phyloP scores from a whole-genome alignment of 2,113 vertebrate genomes.

The Drymodes brunneopygia region DNA sequence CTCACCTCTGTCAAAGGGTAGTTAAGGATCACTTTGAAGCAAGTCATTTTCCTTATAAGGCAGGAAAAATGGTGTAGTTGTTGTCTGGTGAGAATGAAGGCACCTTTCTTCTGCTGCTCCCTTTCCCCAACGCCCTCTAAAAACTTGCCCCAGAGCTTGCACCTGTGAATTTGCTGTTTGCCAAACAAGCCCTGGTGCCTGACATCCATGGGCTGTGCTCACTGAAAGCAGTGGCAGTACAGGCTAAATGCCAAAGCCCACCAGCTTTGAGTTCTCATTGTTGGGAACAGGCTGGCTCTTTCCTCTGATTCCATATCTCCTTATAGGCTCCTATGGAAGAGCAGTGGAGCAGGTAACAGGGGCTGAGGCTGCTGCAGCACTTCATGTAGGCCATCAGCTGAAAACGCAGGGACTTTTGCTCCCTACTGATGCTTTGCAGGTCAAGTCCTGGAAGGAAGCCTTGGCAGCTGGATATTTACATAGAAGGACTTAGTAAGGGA shows the following conservation, averaged over 20 bases:
- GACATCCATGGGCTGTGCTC: neutral
- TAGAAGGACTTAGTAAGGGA: neutral
- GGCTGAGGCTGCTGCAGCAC: neutral
- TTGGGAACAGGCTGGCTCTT: neutral
- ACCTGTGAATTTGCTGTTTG: neutral
- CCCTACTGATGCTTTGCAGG: neutral
- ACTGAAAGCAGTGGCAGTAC: neutral
- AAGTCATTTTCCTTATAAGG: neutral
- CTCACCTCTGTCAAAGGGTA: neutral
- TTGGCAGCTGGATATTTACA: neutral
- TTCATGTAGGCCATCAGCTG: neutral
- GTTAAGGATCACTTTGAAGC: neutral
- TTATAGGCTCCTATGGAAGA: neutral
- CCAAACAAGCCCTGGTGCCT: neutral
- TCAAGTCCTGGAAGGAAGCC: neutral
- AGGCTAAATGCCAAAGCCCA: neutral
- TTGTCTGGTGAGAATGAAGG: neutral
- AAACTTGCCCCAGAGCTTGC: neutral
- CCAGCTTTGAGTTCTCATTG: neutral
- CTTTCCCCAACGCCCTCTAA: neutral
- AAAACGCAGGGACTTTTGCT: accelerated
- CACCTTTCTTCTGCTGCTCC: neutral
- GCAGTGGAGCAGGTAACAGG: accelerated
- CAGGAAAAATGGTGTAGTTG: neutral
- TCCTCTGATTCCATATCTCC: accelerated